These are phyloP conservation scores for Dugesia japonica DNA, from an alignment of 2,888 invertebrate species.

Conservation along the genomic window DNA sequence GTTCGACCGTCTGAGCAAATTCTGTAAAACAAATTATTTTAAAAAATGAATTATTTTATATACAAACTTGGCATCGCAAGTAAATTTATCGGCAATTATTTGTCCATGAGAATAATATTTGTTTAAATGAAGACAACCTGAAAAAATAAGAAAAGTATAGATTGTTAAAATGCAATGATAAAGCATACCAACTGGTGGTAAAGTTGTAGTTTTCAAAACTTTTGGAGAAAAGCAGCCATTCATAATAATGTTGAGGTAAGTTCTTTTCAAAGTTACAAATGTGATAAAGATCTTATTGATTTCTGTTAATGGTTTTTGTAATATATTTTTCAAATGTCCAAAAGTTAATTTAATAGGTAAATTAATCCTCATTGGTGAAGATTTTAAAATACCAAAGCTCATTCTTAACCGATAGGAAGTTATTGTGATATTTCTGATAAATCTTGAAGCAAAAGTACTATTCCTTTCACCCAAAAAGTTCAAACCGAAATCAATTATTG, in stretches of 20 bases:
- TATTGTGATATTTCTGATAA: background rate
- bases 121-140: conserved; percentile 6
- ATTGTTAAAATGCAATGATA: no score
- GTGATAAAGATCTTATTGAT: background rate
- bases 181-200: background rate
- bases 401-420: background rate
- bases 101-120: conserved; percentile 13
- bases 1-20: background rate
- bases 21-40: no score
- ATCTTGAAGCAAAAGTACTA: background rate
- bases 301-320: background rate
- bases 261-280: background rate
- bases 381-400: background rate
- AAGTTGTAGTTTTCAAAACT: background rate
- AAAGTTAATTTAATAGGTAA: background rate
- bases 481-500: background rate
- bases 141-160: background rate
- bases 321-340: background rate
- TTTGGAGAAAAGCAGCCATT: background rate
- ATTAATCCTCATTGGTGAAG: background rate
- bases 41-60: no score
- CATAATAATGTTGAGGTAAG: background rate
- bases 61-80: background rate
- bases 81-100: background rate
- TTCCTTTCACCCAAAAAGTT: background rate